These are phyloP conservation scores for Lontra canadensis DNA, from an alignment of 2,113 vertebrate species.

Conservation along the genomic window DNA sequence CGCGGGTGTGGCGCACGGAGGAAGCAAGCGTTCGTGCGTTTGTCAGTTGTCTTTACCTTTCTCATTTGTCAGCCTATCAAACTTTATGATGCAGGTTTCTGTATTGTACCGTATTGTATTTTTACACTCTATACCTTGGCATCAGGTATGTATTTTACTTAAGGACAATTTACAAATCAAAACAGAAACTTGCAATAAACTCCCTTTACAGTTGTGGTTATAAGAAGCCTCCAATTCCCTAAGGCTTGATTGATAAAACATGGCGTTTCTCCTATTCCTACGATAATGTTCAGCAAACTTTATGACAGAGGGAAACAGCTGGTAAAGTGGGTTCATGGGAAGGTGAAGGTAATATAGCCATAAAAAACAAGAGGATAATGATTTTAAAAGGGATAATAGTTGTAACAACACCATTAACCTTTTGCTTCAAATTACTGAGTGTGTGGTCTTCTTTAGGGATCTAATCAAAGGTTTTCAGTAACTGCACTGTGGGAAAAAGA, in stretches of 20 bases:
- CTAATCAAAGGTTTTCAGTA: conserved; percentile 85
- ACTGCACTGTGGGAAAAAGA: conserved; percentile 66
- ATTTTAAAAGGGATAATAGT: conserved; percentile 96
- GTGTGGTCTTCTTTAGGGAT: conserved; percentile 84
- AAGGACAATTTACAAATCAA: conserved; percentile 86
- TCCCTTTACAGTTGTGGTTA: conserved; percentile 83
- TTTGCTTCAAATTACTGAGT: conserved; percentile 89
- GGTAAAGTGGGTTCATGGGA: conserved; percentile 97
- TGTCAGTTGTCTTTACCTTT: conserved; percentile 45
- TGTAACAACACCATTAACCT: conserved; percentile 95
- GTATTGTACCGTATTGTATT: conserved; percentile 20
- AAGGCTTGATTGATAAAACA: conserved; percentile 96
- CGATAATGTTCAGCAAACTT: conserved; percentile 95
- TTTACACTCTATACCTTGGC: conserved; percentile 73
- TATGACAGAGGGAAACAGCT: conserved; percentile 93
- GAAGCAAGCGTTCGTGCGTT: background rate
- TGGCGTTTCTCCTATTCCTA: conserved; percentile 93
- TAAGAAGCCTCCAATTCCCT: conserved; percentile 90
- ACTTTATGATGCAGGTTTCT: conserved; percentile 68
- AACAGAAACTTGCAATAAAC: conserved; percentile 91
- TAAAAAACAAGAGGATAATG: conserved; percentile 93
- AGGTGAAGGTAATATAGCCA: conserved; percentile 99
- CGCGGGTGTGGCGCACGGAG: fast-evolving
- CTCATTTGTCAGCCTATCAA: conserved; percentile 61
- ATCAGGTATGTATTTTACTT: conserved; percentile 85